Percentiles rank a stretch among this genome's conserved stretches.
Evolutionary conservation across 1,140 invertebrate genomes (phyloP).

Genomic region (Euwallacea fornicatus): DNA sequence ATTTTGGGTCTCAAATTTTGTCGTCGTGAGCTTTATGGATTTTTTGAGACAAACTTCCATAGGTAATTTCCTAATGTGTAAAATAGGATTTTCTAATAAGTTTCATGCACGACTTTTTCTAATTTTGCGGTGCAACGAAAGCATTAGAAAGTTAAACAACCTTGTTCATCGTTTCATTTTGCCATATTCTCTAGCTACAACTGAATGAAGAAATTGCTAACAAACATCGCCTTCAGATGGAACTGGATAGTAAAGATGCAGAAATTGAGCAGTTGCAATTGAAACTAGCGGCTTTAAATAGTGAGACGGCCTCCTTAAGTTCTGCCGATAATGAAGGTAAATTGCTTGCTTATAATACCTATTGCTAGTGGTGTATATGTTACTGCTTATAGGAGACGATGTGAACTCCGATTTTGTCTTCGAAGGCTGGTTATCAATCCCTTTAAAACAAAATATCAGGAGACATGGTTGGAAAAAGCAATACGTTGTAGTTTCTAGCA

Average conservation of each 20-base stretch:
- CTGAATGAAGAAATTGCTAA: conserved; percentile 68
- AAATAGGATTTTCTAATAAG: background rate
- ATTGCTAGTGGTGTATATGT: background rate
- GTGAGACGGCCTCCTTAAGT: conserved; percentile 87
- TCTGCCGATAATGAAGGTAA: conserved; percentile 79
- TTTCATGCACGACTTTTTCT: background rate
- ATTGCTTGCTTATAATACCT: background rate
- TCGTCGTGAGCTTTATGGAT: too few relatives aligned
- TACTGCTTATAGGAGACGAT: conserved; percentile 59
- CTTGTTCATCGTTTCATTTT: background rate
- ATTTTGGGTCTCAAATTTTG: too few relatives aligned
- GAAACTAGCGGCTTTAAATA: conserved; percentile 74
- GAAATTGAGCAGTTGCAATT: conserved; percentile 91
- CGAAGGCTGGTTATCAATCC: conserved; percentile 94
- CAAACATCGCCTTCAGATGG: conserved; percentile 86
- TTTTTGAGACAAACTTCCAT: too few relatives aligned
- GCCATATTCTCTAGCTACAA: conserved; percentile 49
- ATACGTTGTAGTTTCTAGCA: conserved; percentile 94
- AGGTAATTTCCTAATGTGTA: too few relatives aligned
- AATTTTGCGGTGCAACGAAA: background rate
- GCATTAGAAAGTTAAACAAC: background rate
- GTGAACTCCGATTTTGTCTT: conserved; percentile 69
- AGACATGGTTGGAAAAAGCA: conserved; percentile 96
- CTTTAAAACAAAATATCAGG: conserved; percentile 93
- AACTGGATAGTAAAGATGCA: conserved; percentile 92